phyloP scores from a whole-genome alignment of 2,113 vertebrate genomes.

The Plotosus lineatus region DNA sequence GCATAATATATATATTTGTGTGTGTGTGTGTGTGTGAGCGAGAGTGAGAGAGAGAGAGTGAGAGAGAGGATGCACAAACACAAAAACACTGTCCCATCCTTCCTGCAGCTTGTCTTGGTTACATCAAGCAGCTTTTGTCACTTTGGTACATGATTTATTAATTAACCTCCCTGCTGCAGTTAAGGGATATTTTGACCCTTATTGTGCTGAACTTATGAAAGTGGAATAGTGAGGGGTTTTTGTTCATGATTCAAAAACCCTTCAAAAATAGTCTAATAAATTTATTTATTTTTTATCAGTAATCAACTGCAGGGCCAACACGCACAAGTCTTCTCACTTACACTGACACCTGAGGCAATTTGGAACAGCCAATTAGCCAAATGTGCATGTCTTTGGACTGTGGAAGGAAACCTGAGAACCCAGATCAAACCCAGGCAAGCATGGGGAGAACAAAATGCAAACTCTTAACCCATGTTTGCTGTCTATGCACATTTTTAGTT shows the following conservation, averaged over 20 bases:
- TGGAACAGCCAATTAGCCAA: too few relatives aligned
- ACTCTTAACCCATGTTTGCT: neutral
- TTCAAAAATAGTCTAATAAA: neutral
- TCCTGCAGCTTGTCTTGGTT: slow-evolving; percentile 23
- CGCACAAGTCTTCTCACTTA: too few relatives aligned
- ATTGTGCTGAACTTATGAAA: neutral
- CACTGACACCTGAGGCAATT: too few relatives aligned
- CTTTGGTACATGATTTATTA: slow-evolving; percentile 49
- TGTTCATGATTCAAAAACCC: neutral
- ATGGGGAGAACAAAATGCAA: too few relatives aligned
- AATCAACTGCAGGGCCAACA: too few relatives aligned
- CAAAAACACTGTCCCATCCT: slow-evolving; percentile 5
- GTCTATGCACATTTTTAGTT: neutral
- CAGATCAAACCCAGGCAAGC: too few relatives aligned
- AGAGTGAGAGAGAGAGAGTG: too few relatives aligned
- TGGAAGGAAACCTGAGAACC: too few relatives aligned
- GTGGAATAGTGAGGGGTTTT: neutral
- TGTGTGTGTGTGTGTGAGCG: too few relatives aligned
- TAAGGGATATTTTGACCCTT: slow-evolving; percentile 18
- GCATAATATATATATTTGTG: slow-evolving; percentile 48
- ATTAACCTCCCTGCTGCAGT: slow-evolving; percentile 31
- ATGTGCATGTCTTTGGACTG: too few relatives aligned
- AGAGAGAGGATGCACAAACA: neutral
- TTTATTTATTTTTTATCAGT: neutral
- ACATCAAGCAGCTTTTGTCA: slow-evolving; percentile 40